Conservation (phyloP, 23 tunicate species). For the Clavelina lepadiformis region DNA sequence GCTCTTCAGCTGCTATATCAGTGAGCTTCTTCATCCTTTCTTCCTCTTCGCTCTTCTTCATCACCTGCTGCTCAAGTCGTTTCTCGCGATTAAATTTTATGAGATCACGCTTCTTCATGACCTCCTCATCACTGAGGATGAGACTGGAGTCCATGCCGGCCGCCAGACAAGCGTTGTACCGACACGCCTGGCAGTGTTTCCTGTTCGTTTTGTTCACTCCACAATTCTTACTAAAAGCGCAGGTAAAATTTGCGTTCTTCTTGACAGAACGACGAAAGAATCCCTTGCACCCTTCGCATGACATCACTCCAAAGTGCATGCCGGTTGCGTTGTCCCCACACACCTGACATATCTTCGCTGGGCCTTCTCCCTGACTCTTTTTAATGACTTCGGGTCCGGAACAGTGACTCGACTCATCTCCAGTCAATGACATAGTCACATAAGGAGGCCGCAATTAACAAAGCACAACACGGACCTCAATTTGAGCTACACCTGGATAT, state of each 20-base stretch:
- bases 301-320: conserved; percentile 76
- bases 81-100: conserved; percentile 65
- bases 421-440: too few relatives aligned
- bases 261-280: conserved; percentile 88
- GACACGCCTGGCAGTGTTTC: conserved; percentile 97
- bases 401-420: too few relatives aligned
- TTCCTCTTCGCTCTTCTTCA: conserved; percentile 56
- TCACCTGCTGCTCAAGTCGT: conserved; percentile 34
- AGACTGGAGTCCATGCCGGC: conserved; percentile 79
- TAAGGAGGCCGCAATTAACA: too few relatives aligned
- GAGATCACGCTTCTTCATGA: conserved; percentile 71
- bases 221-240: conserved; percentile 76
- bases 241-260: conserved; percentile 61
- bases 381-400: too few relatives aligned
- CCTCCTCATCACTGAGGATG: conserved; percentile 87
- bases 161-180: conserved; percentile 66
- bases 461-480: too few relatives aligned
- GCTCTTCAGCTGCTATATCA: conserved; percentile 2
- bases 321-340: conserved; percentile 84
- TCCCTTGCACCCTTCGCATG: conserved; percentile 97
- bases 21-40: conserved; percentile 45
- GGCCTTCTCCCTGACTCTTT: too few relatives aligned
- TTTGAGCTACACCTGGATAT: too few relatives aligned
- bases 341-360: conserved; percentile 65
- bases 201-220: conserved; percentile 71